Conservation (phyloP, 1,140 invertebrate genomes). For the Drosophila insularis region DNA sequence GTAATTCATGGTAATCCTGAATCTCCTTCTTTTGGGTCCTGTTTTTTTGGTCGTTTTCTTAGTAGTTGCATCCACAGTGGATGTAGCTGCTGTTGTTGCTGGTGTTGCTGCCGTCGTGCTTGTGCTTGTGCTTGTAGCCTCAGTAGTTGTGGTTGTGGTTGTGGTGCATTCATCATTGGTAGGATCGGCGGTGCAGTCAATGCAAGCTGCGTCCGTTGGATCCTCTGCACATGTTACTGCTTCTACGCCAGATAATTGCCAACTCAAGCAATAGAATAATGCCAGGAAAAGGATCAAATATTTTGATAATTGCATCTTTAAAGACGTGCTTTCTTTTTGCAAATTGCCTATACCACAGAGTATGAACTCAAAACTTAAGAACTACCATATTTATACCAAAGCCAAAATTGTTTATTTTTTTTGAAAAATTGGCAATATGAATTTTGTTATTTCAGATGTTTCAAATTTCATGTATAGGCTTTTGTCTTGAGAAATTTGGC, state of each 20-base stretch:
- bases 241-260: neutral
- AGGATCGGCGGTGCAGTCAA: conserved; percentile 15
- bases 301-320: neutral
- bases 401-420: neutral
- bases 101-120: neutral
- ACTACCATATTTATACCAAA: conserved; percentile 7
- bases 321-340: neutral
- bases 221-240: conserved; percentile 12
- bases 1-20: neutral
- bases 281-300: neutral
- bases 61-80: neutral
- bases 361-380: neutral
- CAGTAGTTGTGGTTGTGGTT: neutral
- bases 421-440: neutral
- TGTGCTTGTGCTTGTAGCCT: neutral
- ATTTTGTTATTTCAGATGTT: conserved; percentile 39
- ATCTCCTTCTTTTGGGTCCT: neutral
- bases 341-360: neutral
- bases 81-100: neutral
- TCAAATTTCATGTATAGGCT: conserved; percentile 8
- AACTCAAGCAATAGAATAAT: conserved; percentile 16
- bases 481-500: conserved; percentile 25
- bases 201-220: conserved; percentile 9
- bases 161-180: conserved; percentile 8
- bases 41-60: neutral